phyloP scores from a whole-genome alignment of 2,797 vertebrate genomes.

The Potorous gilbertii region DNA sequence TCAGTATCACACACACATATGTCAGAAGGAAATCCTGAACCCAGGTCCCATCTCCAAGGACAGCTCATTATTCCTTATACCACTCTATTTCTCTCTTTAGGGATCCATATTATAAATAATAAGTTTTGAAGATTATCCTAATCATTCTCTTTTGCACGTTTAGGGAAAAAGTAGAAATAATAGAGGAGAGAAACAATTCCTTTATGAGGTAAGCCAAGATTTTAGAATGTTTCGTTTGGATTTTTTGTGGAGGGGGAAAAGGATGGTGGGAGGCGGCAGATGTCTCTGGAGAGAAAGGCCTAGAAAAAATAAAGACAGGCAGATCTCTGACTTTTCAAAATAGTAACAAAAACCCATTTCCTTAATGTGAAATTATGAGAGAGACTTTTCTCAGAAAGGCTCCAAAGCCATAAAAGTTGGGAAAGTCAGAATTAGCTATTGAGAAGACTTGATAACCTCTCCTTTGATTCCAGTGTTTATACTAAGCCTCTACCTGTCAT shows the following conservation, averaged over 20 bases:
- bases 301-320: conserved; percentile 21
- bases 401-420: neutral
- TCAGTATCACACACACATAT: neutral
- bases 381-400: neutral
- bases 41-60: neutral
- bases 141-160: too few relatives aligned
- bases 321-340: neutral
- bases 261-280: too few relatives aligned
- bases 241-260: conserved; percentile 18
- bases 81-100: neutral
- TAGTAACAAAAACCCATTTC: neutral
- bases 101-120: neutral
- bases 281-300: too few relatives aligned
- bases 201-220: too few relatives aligned
- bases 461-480: neutral
- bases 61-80: neutral
- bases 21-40: neutral
- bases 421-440: neutral
- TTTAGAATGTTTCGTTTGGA: conserved; percentile 11
- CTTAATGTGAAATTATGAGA: neutral
- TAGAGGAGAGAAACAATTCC: neutral
- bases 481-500: neutral
- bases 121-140: too few relatives aligned
- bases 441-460: neutral
- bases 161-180: neutral